Evolutionary conservation across 1,140 invertebrate genomes (phyloP).

Genomic region (Octopus bimaculoides): DNA sequence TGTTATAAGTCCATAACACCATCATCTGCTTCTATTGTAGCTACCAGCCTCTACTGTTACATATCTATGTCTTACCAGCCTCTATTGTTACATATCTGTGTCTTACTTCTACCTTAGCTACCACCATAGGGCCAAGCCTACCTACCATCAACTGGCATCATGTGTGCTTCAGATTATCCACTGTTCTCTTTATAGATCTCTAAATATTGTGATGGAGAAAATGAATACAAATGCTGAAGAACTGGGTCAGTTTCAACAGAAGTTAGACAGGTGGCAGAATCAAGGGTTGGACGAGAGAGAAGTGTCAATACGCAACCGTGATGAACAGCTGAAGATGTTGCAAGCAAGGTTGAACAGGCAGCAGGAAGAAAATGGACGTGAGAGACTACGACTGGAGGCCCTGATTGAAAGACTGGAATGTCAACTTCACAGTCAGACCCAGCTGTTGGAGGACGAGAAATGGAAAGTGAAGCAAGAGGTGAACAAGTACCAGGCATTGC

Average conservation of each 20-base stretch:
- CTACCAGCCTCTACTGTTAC: too few relatives aligned
- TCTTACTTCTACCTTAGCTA: too few relatives aligned
- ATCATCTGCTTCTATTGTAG: too few relatives aligned
- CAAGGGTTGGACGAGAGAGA: conserved; percentile 51
- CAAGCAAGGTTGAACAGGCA: conserved; percentile 51
- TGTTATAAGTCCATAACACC: too few relatives aligned
- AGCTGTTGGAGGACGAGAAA: conserved; percentile 51
- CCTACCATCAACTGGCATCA: too few relatives aligned
- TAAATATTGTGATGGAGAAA: conserved; percentile 48
- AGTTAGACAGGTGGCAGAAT: conserved; percentile 45
- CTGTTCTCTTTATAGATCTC: conserved; percentile 30
- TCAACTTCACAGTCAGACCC: conserved; percentile 49
- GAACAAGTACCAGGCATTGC: conserved; percentile 39
- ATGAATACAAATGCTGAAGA: conserved; percentile 49
- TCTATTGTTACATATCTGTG: too few relatives aligned
- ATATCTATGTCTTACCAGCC: too few relatives aligned
- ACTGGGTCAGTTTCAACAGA: conserved; percentile 45
- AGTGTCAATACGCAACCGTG: conserved; percentile 43
- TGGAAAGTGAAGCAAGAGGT: conserved; percentile 55
- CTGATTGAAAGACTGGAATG: conserved; percentile 50
- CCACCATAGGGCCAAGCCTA: too few relatives aligned
- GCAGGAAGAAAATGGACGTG: conserved; percentile 51
- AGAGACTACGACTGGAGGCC: conserved; percentile 48
- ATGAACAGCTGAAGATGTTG: conserved; percentile 51
- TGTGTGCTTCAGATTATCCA: too few relatives aligned